Evolutionary conservation across 2,888 invertebrate species (phyloP), one percentile per base, ranked within the genome.

Genomic region (Ophion ventricosus): DNA sequence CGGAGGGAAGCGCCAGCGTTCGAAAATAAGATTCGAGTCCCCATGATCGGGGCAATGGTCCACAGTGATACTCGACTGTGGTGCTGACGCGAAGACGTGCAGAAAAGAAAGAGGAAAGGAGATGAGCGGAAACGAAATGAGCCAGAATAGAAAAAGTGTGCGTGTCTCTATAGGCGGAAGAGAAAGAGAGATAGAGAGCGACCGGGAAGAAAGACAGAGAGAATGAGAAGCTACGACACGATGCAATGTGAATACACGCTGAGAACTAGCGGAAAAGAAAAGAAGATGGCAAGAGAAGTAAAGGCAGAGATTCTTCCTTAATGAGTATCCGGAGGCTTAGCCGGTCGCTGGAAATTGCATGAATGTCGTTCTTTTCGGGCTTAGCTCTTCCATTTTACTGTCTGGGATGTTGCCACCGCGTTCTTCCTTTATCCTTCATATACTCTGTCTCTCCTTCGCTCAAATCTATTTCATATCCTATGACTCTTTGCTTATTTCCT

Each of bases 301-400:
- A 66, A 67, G 77, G 49, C 66, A 67, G 83, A 77, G 85, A 87
- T 86, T 84, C 83, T 80, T 85, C 85, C 80, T 87, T 86, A 90
- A 86, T 87, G 89, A 90, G 88, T 89, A 87, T 88, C 87, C 86
- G 88, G 83, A 80, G 88, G 82, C 82, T 86, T 80, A 85, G 75
- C 70, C 77, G 74, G 82, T 82, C 76, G 79, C 85, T 85, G 91
- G 91, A 91, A 91, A 91, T 91, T 91, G 88, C 87, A 87, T 86
- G 89, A 91, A 90, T 90, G 90, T 90, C 86, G 84, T 85, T 87
- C 86, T 85, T 86, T 86, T 88, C 87, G 87, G 81, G 64, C 86
- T 70, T 79, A 84, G 82, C 80, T 78, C 85, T 74, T 73, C 82
- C 82, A 75, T 70, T 83, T 82, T 79, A 66, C 84, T 77, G 70